phyloP scores from a whole-genome alignment of 1,140 invertebrate genomes.

The Drosophila nigrodunni region DNA sequence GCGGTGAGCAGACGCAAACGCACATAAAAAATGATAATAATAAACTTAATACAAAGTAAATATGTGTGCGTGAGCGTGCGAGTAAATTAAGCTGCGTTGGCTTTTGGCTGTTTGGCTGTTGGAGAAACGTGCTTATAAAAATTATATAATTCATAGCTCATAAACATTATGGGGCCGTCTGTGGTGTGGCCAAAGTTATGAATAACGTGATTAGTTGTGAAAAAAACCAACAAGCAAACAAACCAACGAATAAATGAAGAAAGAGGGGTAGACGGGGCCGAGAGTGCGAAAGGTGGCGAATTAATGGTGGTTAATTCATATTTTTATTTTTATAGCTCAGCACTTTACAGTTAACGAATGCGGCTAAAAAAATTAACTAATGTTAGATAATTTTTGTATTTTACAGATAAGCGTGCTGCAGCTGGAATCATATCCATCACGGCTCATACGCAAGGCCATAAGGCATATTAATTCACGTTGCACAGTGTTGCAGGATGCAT shows the following conservation, averaged over 20 bases:
- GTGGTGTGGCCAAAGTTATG: slow-evolving; percentile 69
- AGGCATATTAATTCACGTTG: slow-evolving; percentile 54
- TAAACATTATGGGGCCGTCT: slow-evolving; percentile 69
- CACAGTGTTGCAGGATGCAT: slow-evolving; percentile 55
- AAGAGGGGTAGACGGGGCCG: background rate
- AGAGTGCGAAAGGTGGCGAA: slow-evolving; percentile 37
- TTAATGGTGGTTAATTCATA: slow-evolving; percentile 36
- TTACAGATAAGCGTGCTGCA: slow-evolving; percentile 68
- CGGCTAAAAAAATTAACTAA: background rate
- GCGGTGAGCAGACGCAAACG: slow-evolving; percentile 14
- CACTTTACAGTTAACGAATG: slow-evolving; percentile 14
- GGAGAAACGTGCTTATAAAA: slow-evolving; percentile 75
- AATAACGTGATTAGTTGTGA: slow-evolving; percentile 81
- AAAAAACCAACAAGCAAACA: slow-evolving; percentile 43
- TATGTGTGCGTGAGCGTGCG: slow-evolving; percentile 77
- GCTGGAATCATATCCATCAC: slow-evolving; percentile 79
- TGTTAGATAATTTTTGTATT: slow-evolving; percentile 3
- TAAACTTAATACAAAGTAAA: slow-evolving; percentile 80
- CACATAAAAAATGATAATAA: slow-evolving; percentile 81
- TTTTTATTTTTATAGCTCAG: slow-evolving; percentile 40
- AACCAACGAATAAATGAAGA: background rate
- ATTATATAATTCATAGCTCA: slow-evolving; percentile 83
- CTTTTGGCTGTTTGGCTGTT: slow-evolving; percentile 31
- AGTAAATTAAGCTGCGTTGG: slow-evolving; percentile 73
- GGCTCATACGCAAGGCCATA: slow-evolving; percentile 71